Evolutionary conservation across 2,888 invertebrate species (phyloP).

Genomic region (Aproaerema taeniolella): DNA sequence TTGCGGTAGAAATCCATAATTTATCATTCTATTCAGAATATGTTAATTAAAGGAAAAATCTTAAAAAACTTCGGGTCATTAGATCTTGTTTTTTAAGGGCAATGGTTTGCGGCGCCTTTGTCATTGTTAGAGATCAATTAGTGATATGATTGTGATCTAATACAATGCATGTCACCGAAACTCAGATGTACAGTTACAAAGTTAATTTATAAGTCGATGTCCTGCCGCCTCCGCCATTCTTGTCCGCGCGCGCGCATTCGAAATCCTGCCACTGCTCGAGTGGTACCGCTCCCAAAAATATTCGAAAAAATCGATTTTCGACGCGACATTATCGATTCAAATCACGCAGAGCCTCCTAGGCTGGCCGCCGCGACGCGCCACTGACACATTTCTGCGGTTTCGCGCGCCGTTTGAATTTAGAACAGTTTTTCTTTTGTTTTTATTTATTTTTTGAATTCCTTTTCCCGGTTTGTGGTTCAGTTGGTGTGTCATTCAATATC

Average conservation of each 20-base stretch:
- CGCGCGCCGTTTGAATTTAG: slow-evolving; percentile 72
- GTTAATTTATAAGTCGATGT: slow-evolving; percentile 74
- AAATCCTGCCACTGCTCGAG: slow-evolving; percentile 56
- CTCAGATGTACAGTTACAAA: slow-evolving; percentile 58
- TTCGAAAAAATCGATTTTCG: slow-evolving; percentile 49
- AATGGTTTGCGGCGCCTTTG: neutral
- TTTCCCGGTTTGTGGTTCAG: slow-evolving; percentile 48
- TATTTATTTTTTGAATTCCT: slow-evolving; percentile 46
- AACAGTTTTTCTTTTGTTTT: slow-evolving; percentile 48
- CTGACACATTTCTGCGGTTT: slow-evolving; percentile 72
- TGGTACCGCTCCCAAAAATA: slow-evolving; percentile 57
- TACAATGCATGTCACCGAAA: slow-evolving; percentile 5
- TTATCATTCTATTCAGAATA: too few relatives aligned
- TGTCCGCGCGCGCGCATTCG: slow-evolving; percentile 62
- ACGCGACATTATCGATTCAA: slow-evolving; percentile 48
- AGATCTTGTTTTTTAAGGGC: neutral
- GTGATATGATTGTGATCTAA: slow-evolving; percentile 9
- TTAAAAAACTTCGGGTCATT: neutral
- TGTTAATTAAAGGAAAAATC: too few relatives aligned
- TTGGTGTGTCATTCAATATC: slow-evolving; percentile 40
- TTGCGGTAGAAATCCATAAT: too few relatives aligned
- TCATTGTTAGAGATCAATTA: slow-evolving; percentile 4
- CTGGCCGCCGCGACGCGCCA: slow-evolving; percentile 66
- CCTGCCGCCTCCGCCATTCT: slow-evolving; percentile 63
- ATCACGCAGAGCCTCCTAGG: slow-evolving; percentile 61